Evolutionary conservation across 2,113 vertebrate species (phyloP).

Genomic region (Limnothrissa miodon): DNA sequence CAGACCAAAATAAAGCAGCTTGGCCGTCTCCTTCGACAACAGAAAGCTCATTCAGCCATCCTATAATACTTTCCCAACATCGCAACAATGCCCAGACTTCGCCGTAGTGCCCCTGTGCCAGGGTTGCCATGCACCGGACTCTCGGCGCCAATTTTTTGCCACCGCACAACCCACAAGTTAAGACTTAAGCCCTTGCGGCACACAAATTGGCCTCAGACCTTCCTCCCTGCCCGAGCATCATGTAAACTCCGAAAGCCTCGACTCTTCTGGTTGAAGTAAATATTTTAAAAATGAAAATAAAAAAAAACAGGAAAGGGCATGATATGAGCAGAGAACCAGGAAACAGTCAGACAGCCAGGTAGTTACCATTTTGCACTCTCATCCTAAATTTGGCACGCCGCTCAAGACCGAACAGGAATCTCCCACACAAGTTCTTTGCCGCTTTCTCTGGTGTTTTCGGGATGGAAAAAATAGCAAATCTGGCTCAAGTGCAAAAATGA

Average conservation of each 20-base stretch:
- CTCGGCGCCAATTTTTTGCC: conserved; percentile 74
- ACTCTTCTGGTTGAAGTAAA: neutral
- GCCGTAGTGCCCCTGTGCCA: conserved; percentile 72
- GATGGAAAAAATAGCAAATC: conserved; percentile 64
- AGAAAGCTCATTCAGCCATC: conserved; percentile 63
- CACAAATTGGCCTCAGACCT: conserved; percentile 73
- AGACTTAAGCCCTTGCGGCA: conserved; percentile 67
- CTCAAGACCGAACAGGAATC: conserved; percentile 70
- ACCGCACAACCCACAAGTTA: conserved; percentile 65
- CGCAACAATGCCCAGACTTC: conserved; percentile 75
- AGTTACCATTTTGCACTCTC: conserved; percentile 86
- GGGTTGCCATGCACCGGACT: conserved; percentile 72
- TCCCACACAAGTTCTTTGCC: conserved; percentile 68
- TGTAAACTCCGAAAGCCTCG: conserved; percentile 41
- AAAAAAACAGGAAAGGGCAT: conserved; percentile 10
- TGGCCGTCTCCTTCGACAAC: conserved; percentile 48
- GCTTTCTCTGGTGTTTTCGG: conserved; percentile 53
- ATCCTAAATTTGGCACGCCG: conserved; percentile 82
- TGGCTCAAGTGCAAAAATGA: conserved; percentile 56
- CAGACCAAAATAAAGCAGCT: conserved; percentile 57
- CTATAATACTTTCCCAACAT: conserved; percentile 77
- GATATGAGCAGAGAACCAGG: conserved; percentile 25
- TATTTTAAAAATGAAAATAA: conserved; percentile 4
- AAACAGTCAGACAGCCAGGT: conserved; percentile 76
- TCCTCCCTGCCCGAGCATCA: conserved; percentile 54